Conservation (phyloP, 2,797 vertebrate genomes). For the Falco peregrinus region DNA sequence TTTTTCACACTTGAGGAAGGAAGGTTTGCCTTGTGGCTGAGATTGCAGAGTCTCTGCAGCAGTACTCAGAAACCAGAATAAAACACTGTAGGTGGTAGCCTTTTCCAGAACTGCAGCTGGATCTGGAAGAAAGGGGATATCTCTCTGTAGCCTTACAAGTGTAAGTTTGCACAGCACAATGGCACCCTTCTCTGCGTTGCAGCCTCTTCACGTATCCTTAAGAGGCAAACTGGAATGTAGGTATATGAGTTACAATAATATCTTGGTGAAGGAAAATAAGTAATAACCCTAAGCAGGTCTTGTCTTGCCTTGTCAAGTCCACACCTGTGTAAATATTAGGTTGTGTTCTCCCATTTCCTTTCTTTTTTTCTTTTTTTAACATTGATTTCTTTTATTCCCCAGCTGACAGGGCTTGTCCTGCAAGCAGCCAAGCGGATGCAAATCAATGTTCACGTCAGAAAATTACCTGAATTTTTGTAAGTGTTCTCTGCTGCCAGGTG, state of each 20-base stretch:
- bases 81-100: not conserved
- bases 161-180: too few species aligned
- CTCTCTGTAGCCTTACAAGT: not conserved
- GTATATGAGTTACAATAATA: not conserved
- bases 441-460: constrained; percentile 85
- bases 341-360: not conserved
- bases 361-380: not conserved
- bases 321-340: not conserved
- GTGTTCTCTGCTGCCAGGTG: not conserved
- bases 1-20: not conserved
- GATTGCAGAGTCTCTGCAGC: not conserved
- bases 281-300: not conserved
- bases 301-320: not conserved
- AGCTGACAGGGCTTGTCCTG: constrained; percentile 91
- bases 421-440: constrained; percentile 90
- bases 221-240: not conserved
- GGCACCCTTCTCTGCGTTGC: not conserved
- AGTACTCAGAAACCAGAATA: not conserved
- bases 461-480: constrained; percentile 86
- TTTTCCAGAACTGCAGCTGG: not conserved
- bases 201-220: not conserved
- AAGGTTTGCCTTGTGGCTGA: not conserved
- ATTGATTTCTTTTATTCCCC: constrained; percentile 13
- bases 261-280: not conserved
- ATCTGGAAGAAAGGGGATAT: not conserved